Base-by-base conservation (phyloP, 2,888 invertebrate genomes). In the Epiblema foenella region DNA sequence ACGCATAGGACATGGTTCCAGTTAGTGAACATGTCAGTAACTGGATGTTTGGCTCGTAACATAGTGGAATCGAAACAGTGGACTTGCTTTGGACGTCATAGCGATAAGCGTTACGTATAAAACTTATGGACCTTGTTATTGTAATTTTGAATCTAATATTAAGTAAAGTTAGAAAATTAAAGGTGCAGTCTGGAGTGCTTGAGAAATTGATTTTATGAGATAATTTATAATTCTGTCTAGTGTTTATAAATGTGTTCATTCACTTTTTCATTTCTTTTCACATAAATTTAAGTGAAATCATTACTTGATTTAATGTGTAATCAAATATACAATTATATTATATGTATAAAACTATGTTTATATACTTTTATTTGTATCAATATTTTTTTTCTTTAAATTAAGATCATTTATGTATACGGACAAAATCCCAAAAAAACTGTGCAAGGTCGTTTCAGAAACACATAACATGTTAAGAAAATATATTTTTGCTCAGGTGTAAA, bases 1-100 rank as follows among this genome's bases (percentile, higher is more conserved):
- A 62, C 69, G 17, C 69, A n/a, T 37, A 49, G 37, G 66, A 58
- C 57, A 58, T 8, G 9, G 46, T 92, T 92, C 81, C 89, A 92
- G 85, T 91, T 88, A 91, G 81, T 76, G 73, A 15, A 29, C 17
- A 12, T 8, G 24, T 29, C n/a, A 15, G 46, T 46, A n/a, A 57
- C 33, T 10, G 39, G 10, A 33, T 7, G 33, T 33, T 12, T 10
- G 29, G 18, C 12, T 42, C 46, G 54, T 64, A 20, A 52, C 66
- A 42, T 49, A 17, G 51, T 51, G 57, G 63, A 64, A 20, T 51
- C n/a, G 18, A 10, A 51, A 12, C 12, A 54, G 37, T 64, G 64
- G 64, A 64, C 37, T 15, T 62, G 15, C 29, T 60, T 17, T 49
- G 12, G 29, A 62, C 33, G 62, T 64, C 15, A 60, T 60, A 64